Evolutionary conservation across 2,888 invertebrate genomes (phyloP).

Genomic region (Eledona agricola): DNA sequence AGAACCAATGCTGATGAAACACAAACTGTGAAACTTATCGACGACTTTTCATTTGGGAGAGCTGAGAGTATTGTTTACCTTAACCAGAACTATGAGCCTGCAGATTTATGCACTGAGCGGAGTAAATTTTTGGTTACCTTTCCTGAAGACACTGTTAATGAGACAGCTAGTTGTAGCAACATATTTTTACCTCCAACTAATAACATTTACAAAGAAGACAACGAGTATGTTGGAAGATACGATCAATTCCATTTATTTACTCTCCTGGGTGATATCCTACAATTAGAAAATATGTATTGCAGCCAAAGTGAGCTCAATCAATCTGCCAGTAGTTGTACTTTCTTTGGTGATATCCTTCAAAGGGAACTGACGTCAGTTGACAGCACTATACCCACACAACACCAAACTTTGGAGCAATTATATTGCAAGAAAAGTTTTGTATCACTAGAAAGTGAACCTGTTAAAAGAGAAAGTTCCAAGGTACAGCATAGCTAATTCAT

Average conservation of each 20-base stretch:
- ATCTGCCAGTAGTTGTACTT: too few relatives aligned
- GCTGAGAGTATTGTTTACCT: conserved; percentile 19
- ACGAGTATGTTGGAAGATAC: conserved; percentile 33
- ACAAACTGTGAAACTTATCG: conserved; percentile 10
- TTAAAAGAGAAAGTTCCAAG: conserved; percentile 21
- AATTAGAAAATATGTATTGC: conserved; percentile 25
- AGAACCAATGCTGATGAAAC: conserved; percentile 18
- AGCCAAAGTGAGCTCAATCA: too few relatives aligned
- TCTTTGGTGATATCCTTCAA: too few relatives aligned
- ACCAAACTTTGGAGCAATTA: too few relatives aligned
- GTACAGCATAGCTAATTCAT: conserved; percentile 20
- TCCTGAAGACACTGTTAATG: background rate
- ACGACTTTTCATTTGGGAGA: conserved; percentile 23
- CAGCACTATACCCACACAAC: too few relatives aligned
- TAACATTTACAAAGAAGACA: conserved; percentile 14
- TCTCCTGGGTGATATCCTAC: conserved; percentile 23
- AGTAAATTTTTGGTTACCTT: conserved; percentile 7
- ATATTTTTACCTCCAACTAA: conserved; percentile 21
- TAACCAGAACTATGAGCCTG: conserved; percentile 20
- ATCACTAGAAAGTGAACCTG: conserved; percentile 8
- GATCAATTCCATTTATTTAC: conserved; percentile 30
- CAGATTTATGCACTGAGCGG: conserved; percentile 23
- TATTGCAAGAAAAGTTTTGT: conserved; percentile 15
- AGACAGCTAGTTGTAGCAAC: background rate
- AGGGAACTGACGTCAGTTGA: too few relatives aligned